phyloP scores from a whole-genome alignment of 2,888 invertebrate genomes.

The Aspidiotus rigidus region DNA sequence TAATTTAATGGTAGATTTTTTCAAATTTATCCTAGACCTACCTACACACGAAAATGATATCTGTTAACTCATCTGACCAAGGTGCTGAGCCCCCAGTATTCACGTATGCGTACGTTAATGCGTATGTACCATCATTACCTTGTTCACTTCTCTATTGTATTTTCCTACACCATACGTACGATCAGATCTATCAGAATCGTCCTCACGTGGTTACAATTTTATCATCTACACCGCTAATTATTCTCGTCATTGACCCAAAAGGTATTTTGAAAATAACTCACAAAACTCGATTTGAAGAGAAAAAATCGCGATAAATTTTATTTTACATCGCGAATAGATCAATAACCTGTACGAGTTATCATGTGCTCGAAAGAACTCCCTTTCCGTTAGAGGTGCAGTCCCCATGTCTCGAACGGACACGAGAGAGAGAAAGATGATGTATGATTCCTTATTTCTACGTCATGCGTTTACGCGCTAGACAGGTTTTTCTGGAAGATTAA shows the following conservation, averaged over 20 bases:
- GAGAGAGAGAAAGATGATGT: too few species aligned
- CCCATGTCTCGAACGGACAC: too few species aligned
- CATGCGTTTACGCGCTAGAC: too few species aligned
- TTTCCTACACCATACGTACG: slow-evolving; percentile 3
- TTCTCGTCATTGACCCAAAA: slow-evolving; percentile 27
- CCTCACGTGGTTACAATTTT: slow-evolving; percentile 17
- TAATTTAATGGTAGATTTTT: neutral
- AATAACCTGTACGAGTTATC: too few species aligned
- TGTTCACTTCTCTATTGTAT: slow-evolving; percentile 7
- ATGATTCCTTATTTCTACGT: too few species aligned
- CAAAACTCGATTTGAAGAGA: too few species aligned
- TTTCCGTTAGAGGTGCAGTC: too few species aligned
- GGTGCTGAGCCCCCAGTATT: neutral
- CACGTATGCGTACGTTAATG: neutral
- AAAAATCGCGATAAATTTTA: too few species aligned
- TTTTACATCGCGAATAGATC: too few species aligned
- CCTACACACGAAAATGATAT: slow-evolving; percentile 17
- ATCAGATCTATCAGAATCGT: too few species aligned
- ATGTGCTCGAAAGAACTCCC: too few species aligned
- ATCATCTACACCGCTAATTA: neutral
- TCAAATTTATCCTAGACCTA: slow-evolving; percentile 26
- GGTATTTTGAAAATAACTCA: slow-evolving; percentile 4
- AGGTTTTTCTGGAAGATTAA: too few species aligned
- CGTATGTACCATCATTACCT: neutral
- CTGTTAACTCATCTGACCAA: slow-evolving; percentile 27